Conservation (phyloP, 2,113 vertebrate species). For the Todiramphus chloris region DNA sequence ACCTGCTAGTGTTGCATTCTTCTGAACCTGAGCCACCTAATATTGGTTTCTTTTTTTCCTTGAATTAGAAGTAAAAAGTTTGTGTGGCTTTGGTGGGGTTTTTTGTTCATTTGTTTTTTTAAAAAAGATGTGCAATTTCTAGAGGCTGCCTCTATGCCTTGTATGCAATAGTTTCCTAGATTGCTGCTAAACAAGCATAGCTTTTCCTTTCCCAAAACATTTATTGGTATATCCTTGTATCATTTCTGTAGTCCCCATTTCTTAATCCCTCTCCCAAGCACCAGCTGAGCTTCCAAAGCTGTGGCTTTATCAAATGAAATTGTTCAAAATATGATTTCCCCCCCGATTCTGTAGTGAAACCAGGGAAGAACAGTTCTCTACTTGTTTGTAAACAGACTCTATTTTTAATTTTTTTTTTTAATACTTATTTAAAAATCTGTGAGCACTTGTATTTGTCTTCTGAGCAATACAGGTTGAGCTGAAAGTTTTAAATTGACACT, state of each 20-base stretch:
- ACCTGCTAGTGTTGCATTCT: neutral
- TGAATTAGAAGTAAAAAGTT: neutral
- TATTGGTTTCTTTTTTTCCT: neutral
- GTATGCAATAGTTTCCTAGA: accelerated
- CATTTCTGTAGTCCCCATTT: neutral
- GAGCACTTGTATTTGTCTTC: neutral
- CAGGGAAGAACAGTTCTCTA: no score
- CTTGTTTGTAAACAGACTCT: no score
- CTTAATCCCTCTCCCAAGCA: no score
- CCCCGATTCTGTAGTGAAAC: no score
- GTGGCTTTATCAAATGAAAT: no score
- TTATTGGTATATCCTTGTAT: neutral
- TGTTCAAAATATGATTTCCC: no score
- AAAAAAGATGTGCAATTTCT: neutral
- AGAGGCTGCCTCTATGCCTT: neutral
- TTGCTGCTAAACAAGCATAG: neutral
- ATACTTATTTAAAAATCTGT: neutral
- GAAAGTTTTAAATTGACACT: neutral
- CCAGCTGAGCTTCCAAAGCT: no score
- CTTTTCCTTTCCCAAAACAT: neutral
- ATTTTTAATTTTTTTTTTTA: no score
- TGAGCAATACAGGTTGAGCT: neutral
- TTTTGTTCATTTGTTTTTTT: neutral
- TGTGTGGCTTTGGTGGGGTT: no score
- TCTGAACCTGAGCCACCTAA: neutral